Evolutionary conservation across 2,113 vertebrate genomes (phyloP).

Genomic region (Malurus elegans): DNA sequence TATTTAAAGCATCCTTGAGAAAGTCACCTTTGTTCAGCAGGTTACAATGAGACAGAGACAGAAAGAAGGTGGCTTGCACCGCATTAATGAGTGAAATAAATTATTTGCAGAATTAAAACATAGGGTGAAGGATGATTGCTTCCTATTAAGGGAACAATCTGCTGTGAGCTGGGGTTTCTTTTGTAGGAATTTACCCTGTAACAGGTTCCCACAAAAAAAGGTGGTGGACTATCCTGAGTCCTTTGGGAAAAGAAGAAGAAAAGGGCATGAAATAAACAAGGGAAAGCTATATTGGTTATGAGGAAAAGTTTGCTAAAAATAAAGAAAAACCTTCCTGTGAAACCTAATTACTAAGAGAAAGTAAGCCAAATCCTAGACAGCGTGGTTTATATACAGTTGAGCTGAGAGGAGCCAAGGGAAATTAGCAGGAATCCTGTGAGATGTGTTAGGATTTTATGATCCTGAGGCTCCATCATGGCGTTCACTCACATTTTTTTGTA

Average conservation of each 20-base stretch:
- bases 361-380: conserved; percentile 11
- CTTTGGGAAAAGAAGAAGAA: neutral
- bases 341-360: neutral
- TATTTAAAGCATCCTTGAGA: neutral
- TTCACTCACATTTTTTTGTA: neutral
- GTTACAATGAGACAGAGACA: neutral
- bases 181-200: neutral
- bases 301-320: neutral
- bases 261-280: neutral
- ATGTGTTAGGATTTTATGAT: conserved; percentile 11
- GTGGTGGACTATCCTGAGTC: neutral
- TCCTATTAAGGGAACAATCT: neutral
- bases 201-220: neutral
- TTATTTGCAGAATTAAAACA: neutral
- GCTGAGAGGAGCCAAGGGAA: conserved; percentile 11
- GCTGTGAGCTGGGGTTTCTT: neutral
- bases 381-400: neutral
- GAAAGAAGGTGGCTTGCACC: neutral
- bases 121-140: neutral
- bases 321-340: neutral
- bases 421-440: conserved; percentile 9
- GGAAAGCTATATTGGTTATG: neutral
- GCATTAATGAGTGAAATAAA: neutral
- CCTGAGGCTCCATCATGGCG: neutral
- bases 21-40: neutral